Evolutionary conservation across 2,113 vertebrate genomes (phyloP).

Genomic region (Brachionichthys hirsutus): DNA sequence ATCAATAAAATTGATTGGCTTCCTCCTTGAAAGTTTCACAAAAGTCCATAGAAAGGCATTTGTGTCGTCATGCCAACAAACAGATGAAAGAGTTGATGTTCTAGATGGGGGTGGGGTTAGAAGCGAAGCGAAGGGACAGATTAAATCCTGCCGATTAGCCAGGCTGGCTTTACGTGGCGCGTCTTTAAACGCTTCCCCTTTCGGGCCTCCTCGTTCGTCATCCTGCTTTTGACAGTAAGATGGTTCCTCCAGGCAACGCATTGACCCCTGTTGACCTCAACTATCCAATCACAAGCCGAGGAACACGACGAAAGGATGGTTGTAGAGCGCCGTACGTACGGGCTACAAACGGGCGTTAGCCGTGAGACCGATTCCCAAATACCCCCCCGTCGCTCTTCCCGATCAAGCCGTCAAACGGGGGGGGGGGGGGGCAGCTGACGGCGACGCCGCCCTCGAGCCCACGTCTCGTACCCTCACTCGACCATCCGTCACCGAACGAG

Average conservation of each 20-base stretch:
- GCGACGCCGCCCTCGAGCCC: slow-evolving; percentile 58
- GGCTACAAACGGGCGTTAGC: slow-evolving; percentile 46
- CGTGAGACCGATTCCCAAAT: slow-evolving; percentile 57
- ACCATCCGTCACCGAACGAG: slow-evolving; percentile 69
- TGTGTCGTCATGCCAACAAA: too few relatives aligned
- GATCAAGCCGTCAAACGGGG: slow-evolving; percentile 71
- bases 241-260: slow-evolving; percentile 28
- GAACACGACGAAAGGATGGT: slow-evolving; percentile 23
- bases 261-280: slow-evolving; percentile 56
- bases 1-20: too few relatives aligned
- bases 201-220: slow-evolving; percentile 39
- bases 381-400: slow-evolving; percentile 53
- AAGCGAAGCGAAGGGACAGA: too few relatives aligned
- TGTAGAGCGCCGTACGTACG: slow-evolving; percentile 9
- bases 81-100: too few relatives aligned
- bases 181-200: slow-evolving; percentile 20
- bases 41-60: too few relatives aligned
- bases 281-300: slow-evolving; percentile 30
- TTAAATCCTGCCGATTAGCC: slow-evolving; percentile 3
- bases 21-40: too few relatives aligned
- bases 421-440: slow-evolving; percentile 63
- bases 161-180: slow-evolving; percentile 10
- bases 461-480: slow-evolving; percentile 44
- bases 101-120: too few relatives aligned
- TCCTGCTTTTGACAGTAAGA: slow-evolving; percentile 35